Conservation (phyloP, 2,888 invertebrate genomes). For the Plebejus anna region DNA sequence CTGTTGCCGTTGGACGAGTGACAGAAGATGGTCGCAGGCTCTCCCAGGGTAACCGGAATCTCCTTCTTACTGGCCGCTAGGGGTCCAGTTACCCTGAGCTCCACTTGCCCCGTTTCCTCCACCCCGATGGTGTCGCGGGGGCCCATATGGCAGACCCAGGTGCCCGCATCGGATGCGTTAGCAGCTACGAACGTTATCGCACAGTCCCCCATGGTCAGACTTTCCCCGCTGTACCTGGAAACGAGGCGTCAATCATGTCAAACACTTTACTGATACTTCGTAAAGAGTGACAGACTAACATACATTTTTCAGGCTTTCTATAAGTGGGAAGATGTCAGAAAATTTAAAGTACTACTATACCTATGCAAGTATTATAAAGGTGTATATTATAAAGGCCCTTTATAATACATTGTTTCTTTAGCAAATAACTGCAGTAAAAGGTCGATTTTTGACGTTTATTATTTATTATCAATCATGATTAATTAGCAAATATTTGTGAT, state of each 20-base stretch:
- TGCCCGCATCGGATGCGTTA: constrained; percentile 53
- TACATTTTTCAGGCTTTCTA: background rate
- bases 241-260: constrained; percentile 11
- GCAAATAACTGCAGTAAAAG: background rate
- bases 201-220: constrained; percentile 66
- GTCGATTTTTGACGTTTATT: background rate
- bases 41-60: constrained; percentile 45
- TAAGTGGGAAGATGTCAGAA: too few relatives aligned
- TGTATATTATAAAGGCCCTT: too few relatives aligned
- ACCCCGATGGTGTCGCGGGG: constrained; percentile 52
- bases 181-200: constrained; percentile 62
- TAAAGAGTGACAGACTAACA: background rate
- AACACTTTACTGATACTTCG: background rate
- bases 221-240: constrained; percentile 64
- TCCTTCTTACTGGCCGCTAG: constrained; percentile 56
- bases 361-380: too few relatives aligned
- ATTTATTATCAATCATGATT: background rate
- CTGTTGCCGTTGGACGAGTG: constrained; percentile 61
- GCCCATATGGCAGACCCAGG: constrained; percentile 76
- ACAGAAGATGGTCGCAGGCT: constrained; percentile 58
- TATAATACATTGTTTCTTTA: too few relatives aligned
- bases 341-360: too few relatives aligned
- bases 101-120: constrained; percentile 55
- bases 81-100: constrained; percentile 67
- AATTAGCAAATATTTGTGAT: background rate